Evolutionary conservation across 2,113 vertebrate genomes (phyloP), one percentile per base, ranked within the genome.

Genomic region (Motacilla tschutschensis): DNA sequence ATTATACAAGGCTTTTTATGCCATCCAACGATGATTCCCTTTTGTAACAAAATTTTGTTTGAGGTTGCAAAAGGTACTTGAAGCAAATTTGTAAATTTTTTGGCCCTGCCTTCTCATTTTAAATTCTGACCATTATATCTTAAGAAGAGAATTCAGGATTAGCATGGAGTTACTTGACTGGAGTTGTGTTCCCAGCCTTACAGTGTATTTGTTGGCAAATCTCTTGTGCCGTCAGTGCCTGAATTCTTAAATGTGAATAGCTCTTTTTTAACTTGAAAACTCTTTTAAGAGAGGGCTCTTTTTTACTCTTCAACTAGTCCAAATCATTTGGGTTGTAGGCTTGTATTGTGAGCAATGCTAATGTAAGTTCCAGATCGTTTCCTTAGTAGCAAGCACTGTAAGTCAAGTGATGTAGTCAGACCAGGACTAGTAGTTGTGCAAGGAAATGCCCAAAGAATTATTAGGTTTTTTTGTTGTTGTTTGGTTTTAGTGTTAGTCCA

Each of bases 301-400:
- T 88, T 63, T 71, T 48, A 63, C 33, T 67, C 44, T 80, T 93
- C 75, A 66, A 6, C 43, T 79, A 46, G 64, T 29, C 50, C 48
- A 71, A 60, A 77, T 85, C 35, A 53, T 77, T 87, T 85, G 60
- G 22, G 31, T 28, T 91, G 83, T 91, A 85, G 40, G 25, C 69
- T 80, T 85, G 75, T 62, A 69, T 90, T 87, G 85, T 82, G 31
- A 90, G 65, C 75, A 85, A 92, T 74, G 77, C 73, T 93, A 89
- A 92, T 91, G 86, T 83, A 85, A 90, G 85, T 93, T 93, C 84
- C 93, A 89, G 62, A 67, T 87, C 5, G 54, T 87, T 87, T 93
- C 85, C 89, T 79, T 95, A 90, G 89, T 48, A 93, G 82, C 89
- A 82, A 63, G 38, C 60, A 54, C 79, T 65, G 38, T 79, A 89